A percentile compares a stretch with the other conserved stretches of the same genome.
phyloP scores from a whole-genome alignment of 2,797 vertebrate species.

The Cynopterus sphinx region DNA sequence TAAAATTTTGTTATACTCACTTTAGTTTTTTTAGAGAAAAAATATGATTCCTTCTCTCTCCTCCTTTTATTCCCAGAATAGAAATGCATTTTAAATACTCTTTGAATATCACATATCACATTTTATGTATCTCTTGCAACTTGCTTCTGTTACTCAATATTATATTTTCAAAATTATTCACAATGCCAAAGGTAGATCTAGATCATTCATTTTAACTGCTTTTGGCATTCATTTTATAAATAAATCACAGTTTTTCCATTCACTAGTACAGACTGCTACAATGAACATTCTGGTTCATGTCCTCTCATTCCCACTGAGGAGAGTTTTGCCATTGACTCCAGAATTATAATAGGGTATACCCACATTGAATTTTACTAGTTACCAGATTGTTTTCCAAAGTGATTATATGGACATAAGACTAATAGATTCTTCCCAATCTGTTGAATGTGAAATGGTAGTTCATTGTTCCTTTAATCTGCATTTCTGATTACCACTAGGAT shows the following conservation, averaged over 20 bases:
- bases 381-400: background rate
- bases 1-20: background rate
- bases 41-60: background rate
- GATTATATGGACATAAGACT: background rate
- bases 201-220: background rate
- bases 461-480: background rate
- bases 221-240: slow-evolving; percentile 20
- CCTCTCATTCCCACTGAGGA: background rate
- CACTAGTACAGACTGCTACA: background rate
- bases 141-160: background rate
- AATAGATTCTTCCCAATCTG: background rate
- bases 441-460: background rate
- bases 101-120: background rate
- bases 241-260: background rate
- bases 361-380: background rate
- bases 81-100: background rate
- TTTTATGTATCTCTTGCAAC: background rate
- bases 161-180: slow-evolving; percentile 1
- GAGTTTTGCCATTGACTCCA: background rate
- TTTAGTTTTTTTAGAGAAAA: background rate
- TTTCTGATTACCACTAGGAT: background rate
- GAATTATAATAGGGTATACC: background rate
- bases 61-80: background rate
- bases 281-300: background rate
- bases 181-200: background rate